Evolutionary conservation across 23 tunicate genomes (phyloP).

Genomic region (Trididemnum clinides): DNA sequence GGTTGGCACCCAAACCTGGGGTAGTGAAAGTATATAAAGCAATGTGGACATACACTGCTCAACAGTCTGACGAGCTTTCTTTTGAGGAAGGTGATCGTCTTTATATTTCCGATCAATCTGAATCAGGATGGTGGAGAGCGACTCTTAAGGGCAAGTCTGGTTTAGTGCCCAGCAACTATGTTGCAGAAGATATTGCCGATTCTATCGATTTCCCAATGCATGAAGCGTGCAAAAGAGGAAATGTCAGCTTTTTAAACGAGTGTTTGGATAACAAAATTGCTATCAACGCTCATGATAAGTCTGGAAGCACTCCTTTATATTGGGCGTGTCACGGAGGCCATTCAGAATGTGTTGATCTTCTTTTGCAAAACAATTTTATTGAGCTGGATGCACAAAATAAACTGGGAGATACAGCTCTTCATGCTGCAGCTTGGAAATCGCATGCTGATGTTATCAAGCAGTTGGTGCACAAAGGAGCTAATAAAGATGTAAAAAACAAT

Average conservation of each 20-base stretch:
- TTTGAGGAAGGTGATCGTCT: constrained; percentile 93
- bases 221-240: constrained; percentile 97
- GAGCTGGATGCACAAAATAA: constrained; percentile 79
- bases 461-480: constrained; percentile 69
- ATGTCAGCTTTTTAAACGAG: constrained; percentile 65
- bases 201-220: constrained; percentile 94
- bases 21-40: constrained; percentile 89
- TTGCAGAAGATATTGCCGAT: constrained; percentile 75
- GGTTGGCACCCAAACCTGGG: constrained; percentile 86
- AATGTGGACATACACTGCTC: constrained; percentile 61
- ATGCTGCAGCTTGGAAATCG: constrained; percentile 84
- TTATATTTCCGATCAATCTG: constrained; percentile 77
- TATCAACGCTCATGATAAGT: constrained; percentile 76
- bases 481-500: constrained; percentile 53
- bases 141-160: constrained; percentile 91
- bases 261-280: constrained; percentile 74
- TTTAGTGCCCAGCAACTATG: constrained; percentile 90
- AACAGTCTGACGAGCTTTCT: constrained; percentile 77
- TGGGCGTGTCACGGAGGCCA: constrained; percentile 99
- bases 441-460: constrained; percentile 72
- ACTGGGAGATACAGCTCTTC: constrained; percentile 88
- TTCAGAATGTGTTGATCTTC: constrained; percentile 58
- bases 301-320: constrained; percentile 86
- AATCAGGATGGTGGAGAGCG: constrained; percentile 76
- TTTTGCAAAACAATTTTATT: constrained; percentile 46